Evolutionary conservation across 2,113 vertebrate species (phyloP).

Genomic region (Theropithecus gelada): DNA sequence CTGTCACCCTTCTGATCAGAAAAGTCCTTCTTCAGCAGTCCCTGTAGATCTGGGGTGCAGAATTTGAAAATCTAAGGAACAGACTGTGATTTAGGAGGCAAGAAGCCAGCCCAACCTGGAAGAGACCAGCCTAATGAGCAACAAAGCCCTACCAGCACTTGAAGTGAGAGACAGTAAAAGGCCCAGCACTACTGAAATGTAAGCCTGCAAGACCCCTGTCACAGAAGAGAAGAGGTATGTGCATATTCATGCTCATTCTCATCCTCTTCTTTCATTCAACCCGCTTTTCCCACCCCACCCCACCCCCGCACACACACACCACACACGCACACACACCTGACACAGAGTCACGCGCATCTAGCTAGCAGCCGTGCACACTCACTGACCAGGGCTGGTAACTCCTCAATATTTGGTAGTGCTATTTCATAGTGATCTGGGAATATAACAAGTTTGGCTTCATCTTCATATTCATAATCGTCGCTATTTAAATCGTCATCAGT

Average conservation of each 20-base stretch:
- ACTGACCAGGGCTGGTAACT: constrained; percentile 98
- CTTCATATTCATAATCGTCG: constrained; percentile 97
- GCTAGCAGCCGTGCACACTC: constrained; percentile 77
- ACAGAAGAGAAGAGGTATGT: background rate
- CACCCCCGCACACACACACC: background rate
- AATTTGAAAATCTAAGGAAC: background rate
- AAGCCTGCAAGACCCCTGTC: background rate
- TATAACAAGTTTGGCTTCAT: constrained; percentile 98
- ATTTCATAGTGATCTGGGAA: constrained; percentile 99
- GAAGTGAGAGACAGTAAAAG: too few relatives aligned
- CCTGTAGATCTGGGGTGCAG: background rate
- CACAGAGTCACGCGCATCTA: constrained; percentile 67
- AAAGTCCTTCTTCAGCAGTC: background rate
- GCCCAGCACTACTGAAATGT: background rate
- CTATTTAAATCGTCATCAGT: constrained; percentile 93
- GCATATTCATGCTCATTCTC: background rate
- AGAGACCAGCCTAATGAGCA: background rate
- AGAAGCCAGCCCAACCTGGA: background rate
- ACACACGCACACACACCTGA: constrained; percentile 58
- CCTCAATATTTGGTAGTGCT: constrained; percentile 98
- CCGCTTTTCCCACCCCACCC: background rate
- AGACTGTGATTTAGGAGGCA: background rate
- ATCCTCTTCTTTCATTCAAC: background rate
- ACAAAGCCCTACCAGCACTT: accelerated
- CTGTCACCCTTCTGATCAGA: background rate